phyloP scores from a whole-genome alignment of 2,888 invertebrate species.

The Aporophyla lueneburgensis region DNA sequence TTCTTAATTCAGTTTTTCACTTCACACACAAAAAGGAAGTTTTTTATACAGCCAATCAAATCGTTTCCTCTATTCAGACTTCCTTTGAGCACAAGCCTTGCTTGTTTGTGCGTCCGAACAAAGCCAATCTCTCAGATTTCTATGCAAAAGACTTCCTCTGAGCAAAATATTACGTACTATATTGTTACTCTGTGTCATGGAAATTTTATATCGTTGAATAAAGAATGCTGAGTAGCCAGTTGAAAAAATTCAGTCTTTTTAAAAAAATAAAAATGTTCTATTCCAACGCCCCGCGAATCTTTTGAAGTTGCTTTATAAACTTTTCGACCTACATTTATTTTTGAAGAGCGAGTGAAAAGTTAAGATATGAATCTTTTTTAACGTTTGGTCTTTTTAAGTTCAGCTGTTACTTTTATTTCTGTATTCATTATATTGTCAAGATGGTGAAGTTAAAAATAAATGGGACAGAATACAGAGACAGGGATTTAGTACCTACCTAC shows the following conservation, averaged over 20 bases:
- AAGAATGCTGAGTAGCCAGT: slow-evolving; percentile 76
- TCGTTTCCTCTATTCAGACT: slow-evolving; percentile 70
- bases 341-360: slow-evolving; percentile 33
- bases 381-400: slow-evolving; percentile 22
- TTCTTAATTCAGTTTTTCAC: slow-evolving; percentile 53
- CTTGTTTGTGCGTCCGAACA: slow-evolving; percentile 85
- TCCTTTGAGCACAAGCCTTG: slow-evolving; percentile 81
- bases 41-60: slow-evolving; percentile 73
- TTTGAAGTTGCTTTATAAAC: slow-evolving; percentile 52
- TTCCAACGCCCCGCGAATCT: slow-evolving; percentile 51
- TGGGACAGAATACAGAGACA: neutral
- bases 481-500: neutral
- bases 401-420: slow-evolving; percentile 20
- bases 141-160: slow-evolving; percentile 82
- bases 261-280: slow-evolving; percentile 58
- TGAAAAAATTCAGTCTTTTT: slow-evolving; percentile 71
- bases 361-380: slow-evolving; percentile 44
- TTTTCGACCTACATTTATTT: slow-evolving; percentile 55
- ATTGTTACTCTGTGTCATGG: slow-evolving; percentile 83
- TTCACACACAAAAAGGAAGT: slow-evolving; percentile 47
- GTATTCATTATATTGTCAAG: neutral
- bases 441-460: slow-evolving; percentile 5
- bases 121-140: slow-evolving; percentile 85
- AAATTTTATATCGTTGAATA: slow-evolving; percentile 77
- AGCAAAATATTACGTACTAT: slow-evolving; percentile 82